Evolutionary conservation across 2,888 invertebrate genomes (phyloP).

Genomic region (Cistogaster globosa): DNA sequence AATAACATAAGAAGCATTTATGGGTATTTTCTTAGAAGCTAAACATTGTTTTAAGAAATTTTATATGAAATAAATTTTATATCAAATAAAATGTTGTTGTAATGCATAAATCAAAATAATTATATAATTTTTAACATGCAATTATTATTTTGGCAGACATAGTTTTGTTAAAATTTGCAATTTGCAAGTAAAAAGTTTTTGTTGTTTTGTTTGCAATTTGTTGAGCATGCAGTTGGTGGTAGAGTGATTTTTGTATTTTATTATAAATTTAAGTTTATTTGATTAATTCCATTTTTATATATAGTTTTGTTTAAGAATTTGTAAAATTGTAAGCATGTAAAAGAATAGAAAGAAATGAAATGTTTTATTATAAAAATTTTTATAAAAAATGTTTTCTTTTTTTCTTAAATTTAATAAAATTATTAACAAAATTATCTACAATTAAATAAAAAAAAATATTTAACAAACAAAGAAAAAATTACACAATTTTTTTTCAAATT

Average conservation of each 20-base stretch:
- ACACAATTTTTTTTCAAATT: slow-evolving; percentile 12
- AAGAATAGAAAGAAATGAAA: slow-evolving; percentile 55
- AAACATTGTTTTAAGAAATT: slow-evolving; percentile 38
- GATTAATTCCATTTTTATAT: slow-evolving; percentile 47
- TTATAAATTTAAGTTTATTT: not conserved
- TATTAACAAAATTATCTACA: slow-evolving; percentile 21
- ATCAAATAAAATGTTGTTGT: not conserved
- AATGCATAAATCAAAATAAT: slow-evolving; percentile 12
- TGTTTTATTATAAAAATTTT: not conserved
- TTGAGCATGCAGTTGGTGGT: slow-evolving; percentile 57
- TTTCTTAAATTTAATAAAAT: slow-evolving; percentile 26
- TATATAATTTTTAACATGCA: slow-evolving; percentile 38
- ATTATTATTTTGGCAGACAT: slow-evolving; percentile 1
- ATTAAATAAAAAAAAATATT: slow-evolving; percentile 44
- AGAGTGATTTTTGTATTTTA: slow-evolving; percentile 53
- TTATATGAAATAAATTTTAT: too few species aligned
- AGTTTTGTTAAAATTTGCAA: slow-evolving; percentile 2
- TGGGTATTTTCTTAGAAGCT: slow-evolving; percentile 87
- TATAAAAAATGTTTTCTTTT: slow-evolving; percentile 1
- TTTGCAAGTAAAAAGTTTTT: slow-evolving; percentile 49
- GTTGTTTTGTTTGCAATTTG: slow-evolving; percentile 27
- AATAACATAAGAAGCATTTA: slow-evolving; percentile 96
- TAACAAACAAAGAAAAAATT: slow-evolving; percentile 37
- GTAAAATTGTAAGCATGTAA: slow-evolving; percentile 66
- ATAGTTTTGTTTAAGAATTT: slow-evolving; percentile 7